phyloP scores from a whole-genome alignment of 2,888 invertebrate genomes.

The Deladenus siricidicola region DNA sequence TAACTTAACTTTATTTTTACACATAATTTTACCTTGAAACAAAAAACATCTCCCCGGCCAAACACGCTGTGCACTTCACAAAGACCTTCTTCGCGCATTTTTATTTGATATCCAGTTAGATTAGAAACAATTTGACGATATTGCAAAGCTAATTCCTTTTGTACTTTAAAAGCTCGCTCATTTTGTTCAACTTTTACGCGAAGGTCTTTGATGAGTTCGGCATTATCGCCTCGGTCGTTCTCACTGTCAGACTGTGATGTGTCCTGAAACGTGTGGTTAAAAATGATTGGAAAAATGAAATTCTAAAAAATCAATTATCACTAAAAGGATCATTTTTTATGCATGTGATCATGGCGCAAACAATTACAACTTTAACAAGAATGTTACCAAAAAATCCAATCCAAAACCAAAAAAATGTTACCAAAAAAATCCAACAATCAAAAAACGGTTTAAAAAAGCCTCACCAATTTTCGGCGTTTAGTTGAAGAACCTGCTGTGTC shows the following conservation, averaged over 20 bases:
- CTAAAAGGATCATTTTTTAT: too few species aligned
- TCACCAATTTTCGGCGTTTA: constrained; percentile 17
- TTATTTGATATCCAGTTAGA: constrained; percentile 23
- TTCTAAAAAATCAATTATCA: constrained; percentile 1
- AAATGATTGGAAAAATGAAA: background rate
- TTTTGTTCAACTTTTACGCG: constrained; percentile 7
- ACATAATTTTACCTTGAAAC: constrained; percentile 17
- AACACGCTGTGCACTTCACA: constrained; percentile 22
- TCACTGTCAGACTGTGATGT: background rate
- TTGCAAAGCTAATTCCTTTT: constrained; percentile 6
- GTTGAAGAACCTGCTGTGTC: background rate
- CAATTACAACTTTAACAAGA: background rate
- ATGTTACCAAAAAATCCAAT: background rate
- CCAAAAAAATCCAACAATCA: too few species aligned
- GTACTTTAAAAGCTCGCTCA: constrained; percentile 4
- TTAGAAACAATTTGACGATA: constrained; percentile 14
- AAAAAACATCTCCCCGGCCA: constrained; percentile 18
- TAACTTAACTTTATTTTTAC: too few species aligned
- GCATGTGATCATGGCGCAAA: too few species aligned
- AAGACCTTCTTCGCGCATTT: constrained; percentile 20
- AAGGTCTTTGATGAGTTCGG: constrained; percentile 2
- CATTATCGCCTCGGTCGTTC: too few species aligned
- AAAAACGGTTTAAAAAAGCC: too few species aligned
- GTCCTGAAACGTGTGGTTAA: constrained; percentile 5
- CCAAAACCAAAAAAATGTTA: background rate